These are phyloP conservation scores for Cremastinae sp. DNA, from an alignment of 2,888 invertebrate species.

Conservation along the genomic window DNA sequence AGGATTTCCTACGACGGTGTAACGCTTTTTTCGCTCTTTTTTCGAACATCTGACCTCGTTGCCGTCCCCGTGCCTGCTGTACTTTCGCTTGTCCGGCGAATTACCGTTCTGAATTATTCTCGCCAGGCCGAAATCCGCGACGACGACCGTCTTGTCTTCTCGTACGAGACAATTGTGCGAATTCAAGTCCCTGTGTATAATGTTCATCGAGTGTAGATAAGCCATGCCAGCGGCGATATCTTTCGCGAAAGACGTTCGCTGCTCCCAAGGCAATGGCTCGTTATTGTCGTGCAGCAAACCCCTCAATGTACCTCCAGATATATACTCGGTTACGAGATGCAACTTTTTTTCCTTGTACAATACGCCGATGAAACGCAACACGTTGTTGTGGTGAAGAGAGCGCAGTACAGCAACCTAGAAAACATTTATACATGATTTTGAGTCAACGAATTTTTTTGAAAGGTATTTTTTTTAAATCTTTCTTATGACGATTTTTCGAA, in stretches of 20 bases:
- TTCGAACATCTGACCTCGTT: slow-evolving; percentile 82
- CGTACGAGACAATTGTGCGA: slow-evolving; percentile 96
- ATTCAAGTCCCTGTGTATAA: slow-evolving; percentile 97
- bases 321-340: slow-evolving; percentile 95
- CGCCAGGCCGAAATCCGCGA: slow-evolving; percentile 97
- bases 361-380: slow-evolving; percentile 94
- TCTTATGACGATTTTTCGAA: too few species aligned
- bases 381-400: slow-evolving; percentile 93
- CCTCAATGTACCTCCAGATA: slow-evolving; percentile 94
- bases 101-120: slow-evolving; percentile 86
- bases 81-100: slow-evolving; percentile 77
- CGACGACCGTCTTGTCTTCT: slow-evolving; percentile 95
- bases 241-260: slow-evolving; percentile 91
- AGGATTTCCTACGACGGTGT: slow-evolving; percentile 97
- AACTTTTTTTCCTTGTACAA: slow-evolving; percentile 95
- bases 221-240: slow-evolving; percentile 97
- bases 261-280: slow-evolving; percentile 89
- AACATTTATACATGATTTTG: not conserved
- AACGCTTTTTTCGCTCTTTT: slow-evolving; percentile 90
- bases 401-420: slow-evolving; percentile 92
- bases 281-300: slow-evolving; percentile 89
- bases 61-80: slow-evolving; percentile 76
- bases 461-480: too few species aligned
- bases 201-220: slow-evolving; percentile 96
- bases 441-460: too few species aligned